phyloP scores from a whole-genome alignment of 2,888 invertebrate species.

The Sinohyriopsis cumingii region DNA sequence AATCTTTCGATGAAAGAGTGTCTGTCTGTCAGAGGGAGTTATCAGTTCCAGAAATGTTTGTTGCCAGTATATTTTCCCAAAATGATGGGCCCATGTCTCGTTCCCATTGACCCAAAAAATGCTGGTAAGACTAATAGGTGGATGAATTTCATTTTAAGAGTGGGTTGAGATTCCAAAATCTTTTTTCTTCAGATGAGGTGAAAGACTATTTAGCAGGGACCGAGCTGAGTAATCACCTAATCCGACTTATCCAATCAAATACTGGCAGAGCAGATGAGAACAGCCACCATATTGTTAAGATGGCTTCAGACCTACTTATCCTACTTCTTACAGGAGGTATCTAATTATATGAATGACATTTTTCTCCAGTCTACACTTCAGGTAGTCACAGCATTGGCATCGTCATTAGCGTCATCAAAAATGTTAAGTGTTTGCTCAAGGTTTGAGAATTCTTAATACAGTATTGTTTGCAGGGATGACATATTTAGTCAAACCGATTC shows the following conservation, averaged over 20 bases:
- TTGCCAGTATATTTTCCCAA: too few relatives aligned
- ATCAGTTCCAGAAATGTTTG: too few relatives aligned
- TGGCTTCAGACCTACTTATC: slow-evolving; percentile 89
- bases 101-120: too few relatives aligned
- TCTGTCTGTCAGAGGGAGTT: too few relatives aligned
- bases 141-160: slow-evolving; percentile 74
- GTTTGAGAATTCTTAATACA: neutral
- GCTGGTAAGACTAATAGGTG: too few relatives aligned
- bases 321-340: slow-evolving; percentile 89
- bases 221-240: slow-evolving; percentile 84
- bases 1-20: too few relatives aligned
- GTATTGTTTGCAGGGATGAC: too few relatives aligned
- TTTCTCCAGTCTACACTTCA: neutral
- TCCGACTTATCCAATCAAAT: slow-evolving; percentile 82
- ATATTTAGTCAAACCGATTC: too few relatives aligned
- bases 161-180: slow-evolving; percentile 77
- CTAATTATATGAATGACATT: neutral
- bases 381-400: too few relatives aligned
- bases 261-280: slow-evolving; percentile 73
- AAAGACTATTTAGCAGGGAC: slow-evolving; percentile 84
- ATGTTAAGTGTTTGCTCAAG: neutral
- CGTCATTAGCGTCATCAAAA: too few relatives aligned
- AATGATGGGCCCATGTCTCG: too few relatives aligned
- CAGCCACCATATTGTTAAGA: slow-evolving; percentile 80
- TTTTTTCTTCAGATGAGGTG: slow-evolving; percentile 79